Evolutionary conservation across 2,888 invertebrate genomes (phyloP), one percentile per base, ranked within the genome.

Genomic region (Herminia tarsipennalis): DNA sequence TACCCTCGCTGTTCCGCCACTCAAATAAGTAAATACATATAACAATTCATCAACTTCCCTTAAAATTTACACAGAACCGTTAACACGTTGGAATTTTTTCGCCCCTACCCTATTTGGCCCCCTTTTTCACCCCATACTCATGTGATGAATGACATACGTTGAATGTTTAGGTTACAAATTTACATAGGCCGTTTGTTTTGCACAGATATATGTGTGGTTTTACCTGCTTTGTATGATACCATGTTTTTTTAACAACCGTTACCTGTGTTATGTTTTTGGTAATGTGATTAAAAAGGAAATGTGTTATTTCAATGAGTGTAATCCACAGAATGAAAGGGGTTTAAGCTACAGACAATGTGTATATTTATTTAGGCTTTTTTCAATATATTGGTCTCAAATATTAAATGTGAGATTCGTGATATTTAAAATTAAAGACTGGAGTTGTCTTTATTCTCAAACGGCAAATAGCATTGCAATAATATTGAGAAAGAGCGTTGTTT

Each of bases 101-200:
- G 0, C 13, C 25, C 13, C 33, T 5, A 13, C 28, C 37, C 22
- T 16, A 40, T 61, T 50, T 43, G 24, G 16, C 25, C 48, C 24
- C 18, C 22, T 34, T 48, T 41, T 20, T 6, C 25, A 24, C 29
- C 36, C 35, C 57, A 36, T 37, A 13, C 27, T 20, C 2, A 22
- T 25, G 60, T 60, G 65, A 65, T 65, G 64, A 57, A 65, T 60
- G 65, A 55, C 60, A 60, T 52, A 57, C 64, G 60, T 34, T 51
- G 54, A 54, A 56, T 56, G 63, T 54, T 57, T 46, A 44, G 54
- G 41, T 43, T 52, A 51, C 41, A 56, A 66, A 65, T 65, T 65
- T 65, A 50, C 67, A 65, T 56, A 46, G 65, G 48, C 34, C 52
- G 60, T 66, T 66, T 66, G 64, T 55, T 63, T 34, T 52, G 29